Evolutionary conservation across 2,888 invertebrate genomes (phyloP).

Genomic region (Stramonita haemastoma): DNA sequence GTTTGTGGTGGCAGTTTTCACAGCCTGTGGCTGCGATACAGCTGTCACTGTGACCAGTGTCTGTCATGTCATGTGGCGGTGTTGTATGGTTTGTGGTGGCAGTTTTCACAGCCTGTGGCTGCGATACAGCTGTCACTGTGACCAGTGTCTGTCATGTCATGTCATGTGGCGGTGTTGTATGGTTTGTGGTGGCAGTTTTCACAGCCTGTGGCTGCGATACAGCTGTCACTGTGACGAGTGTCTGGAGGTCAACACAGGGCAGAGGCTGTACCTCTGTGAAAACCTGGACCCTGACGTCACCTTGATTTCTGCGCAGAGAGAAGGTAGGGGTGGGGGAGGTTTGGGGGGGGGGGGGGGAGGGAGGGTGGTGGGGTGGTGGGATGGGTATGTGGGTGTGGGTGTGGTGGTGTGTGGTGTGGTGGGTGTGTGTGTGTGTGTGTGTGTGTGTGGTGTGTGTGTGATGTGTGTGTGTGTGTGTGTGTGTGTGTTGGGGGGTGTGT

Average conservation of each 20-base stretch:
- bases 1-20: too few relatives aligned
- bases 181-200: constrained; percentile 49
- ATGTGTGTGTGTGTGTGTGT: too few relatives aligned
- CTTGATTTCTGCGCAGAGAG: constrained; percentile 13
- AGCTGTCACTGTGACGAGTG: constrained; percentile 57
- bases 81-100: constrained; percentile 24
- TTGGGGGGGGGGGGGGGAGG: too few relatives aligned
- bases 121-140: constrained; percentile 57
- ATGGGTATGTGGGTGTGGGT: too few relatives aligned
- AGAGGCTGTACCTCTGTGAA: constrained; percentile 39
- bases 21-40: too few relatives aligned
- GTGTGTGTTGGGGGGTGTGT: too few relatives aligned
- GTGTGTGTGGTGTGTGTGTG: too few relatives aligned
- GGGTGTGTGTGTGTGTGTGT: not conserved
- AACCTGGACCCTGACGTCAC: constrained; percentile 34
- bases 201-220: constrained; percentile 56
- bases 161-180: not conserved
- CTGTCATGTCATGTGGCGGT: not conserved
- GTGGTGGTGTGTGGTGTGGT: not conserved
- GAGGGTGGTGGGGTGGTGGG: too few relatives aligned
- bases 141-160: constrained; percentile 48
- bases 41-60: too few relatives aligned
- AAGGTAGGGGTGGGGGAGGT: constrained; percentile 32
- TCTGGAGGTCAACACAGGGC: constrained; percentile 47
- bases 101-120: constrained; percentile 59